phyloP scores from a whole-genome alignment of 35 echinoderm and acorn worm species.

The Nesometra sesokonis region DNA sequence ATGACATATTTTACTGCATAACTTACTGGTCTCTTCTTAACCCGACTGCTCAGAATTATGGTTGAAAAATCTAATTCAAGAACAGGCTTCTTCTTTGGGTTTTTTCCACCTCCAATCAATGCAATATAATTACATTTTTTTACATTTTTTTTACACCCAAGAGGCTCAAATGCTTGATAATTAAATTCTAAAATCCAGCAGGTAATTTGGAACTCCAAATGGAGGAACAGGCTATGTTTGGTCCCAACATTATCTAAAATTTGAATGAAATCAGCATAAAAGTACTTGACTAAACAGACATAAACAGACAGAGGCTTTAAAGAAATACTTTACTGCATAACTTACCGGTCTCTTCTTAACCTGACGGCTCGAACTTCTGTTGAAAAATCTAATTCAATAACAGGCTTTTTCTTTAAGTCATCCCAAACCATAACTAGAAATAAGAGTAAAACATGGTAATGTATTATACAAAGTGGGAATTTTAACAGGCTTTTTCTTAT shows the following conservation, averaged over 20 bases:
- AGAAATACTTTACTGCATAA: background rate
- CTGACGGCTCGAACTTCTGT: slow-evolving; percentile 80
- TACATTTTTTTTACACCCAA: too few species aligned
- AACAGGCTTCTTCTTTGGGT: slow-evolving; percentile 91
- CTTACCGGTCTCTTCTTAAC: slow-evolving; percentile 83
- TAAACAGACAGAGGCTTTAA: too few species aligned
- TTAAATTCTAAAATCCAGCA: too few species aligned
- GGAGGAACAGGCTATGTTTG: too few species aligned
- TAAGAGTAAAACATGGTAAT: too few species aligned
- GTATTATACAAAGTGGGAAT: too few species aligned
- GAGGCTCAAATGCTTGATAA: too few species aligned
- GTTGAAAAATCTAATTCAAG: slow-evolving; percentile 95
- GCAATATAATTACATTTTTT: slow-evolving; percentile 97
- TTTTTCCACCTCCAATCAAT: slow-evolving; percentile 80
- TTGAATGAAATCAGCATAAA: too few species aligned
- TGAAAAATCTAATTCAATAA: slow-evolving; percentile 95
- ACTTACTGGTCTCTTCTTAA: slow-evolving; percentile 81
- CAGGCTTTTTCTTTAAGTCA: slow-evolving; percentile 94
- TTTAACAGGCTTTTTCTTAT: too few species aligned
- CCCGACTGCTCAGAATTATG: slow-evolving; percentile 65
- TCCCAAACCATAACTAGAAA: slow-evolving; percentile 97
- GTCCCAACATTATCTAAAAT: too few species aligned
- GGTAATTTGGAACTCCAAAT: too few species aligned
- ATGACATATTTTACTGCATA: background rate
- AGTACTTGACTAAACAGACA: too few species aligned